These are phyloP conservation scores for Mesocricetus auratus DNA, from an alignment of 2,113 vertebrate species.

Conservation along the genomic window DNA sequence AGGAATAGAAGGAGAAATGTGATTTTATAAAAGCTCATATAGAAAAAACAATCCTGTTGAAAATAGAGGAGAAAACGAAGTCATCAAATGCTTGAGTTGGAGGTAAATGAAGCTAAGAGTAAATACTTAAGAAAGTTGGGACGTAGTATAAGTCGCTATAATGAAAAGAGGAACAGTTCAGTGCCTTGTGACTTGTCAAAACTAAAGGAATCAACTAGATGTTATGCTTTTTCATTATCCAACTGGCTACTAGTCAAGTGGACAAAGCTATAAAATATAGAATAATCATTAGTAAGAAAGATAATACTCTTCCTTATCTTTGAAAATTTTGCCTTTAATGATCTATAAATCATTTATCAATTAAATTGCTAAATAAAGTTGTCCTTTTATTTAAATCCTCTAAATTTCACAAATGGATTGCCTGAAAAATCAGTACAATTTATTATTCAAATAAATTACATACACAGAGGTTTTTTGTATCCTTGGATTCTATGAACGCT, in stretches of 20 bases:
- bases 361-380: background rate
- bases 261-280: background rate
- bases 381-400: background rate
- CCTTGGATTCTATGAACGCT: constrained; percentile 46
- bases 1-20: background rate
- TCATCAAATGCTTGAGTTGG: background rate
- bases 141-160: background rate
- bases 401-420: background rate
- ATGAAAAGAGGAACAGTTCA: background rate
- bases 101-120: background rate
- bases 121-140: background rate
- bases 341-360: constrained; percentile 32
- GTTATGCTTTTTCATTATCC: background rate
- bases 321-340: constrained; percentile 4
- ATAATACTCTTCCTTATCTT: background rate
- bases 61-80: background rate
- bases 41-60: background rate
- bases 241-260: background rate
- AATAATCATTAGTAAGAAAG: background rate
- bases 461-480: background rate
- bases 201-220: background rate
- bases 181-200: background rate
- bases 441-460: constrained; percentile 6
- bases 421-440: background rate
- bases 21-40: background rate